Base-by-base conservation (phyloP, 2,113 vertebrate species). In the Ptilorrhoa leucosticta region DNA sequence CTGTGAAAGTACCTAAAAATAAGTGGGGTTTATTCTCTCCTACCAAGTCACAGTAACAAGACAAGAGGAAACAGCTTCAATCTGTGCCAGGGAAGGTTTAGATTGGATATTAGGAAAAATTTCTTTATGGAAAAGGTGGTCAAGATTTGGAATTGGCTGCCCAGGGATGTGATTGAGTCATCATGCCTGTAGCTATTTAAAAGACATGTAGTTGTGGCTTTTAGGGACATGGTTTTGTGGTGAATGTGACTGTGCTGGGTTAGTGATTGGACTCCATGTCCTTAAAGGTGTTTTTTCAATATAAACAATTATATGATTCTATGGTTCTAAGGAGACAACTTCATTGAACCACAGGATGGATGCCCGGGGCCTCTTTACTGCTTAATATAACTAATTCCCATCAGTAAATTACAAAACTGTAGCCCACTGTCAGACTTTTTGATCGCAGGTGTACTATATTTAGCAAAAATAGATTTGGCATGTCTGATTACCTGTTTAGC, bases 401-500 rank as follows among this genome's bases (percentile, higher is more conserved):
- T 33, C 24, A 75, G 61, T 83, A 94, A 85, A 88, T 79, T 94
- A 69, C 53, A 73, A 83, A 95, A 69, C 45, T 83, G 26, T 86
- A 90, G 37, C 33, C 54, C 30, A 42, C 27, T 89, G 33, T 80
- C 89, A 88, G 66, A 80, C 37, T 90, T 88, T 56, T 64, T 80
- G 63, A 50, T 66, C 21, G 2, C 58, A 94, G 37, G 37, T 83
- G 19, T 66, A 50, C 50, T 69, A 77, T 88, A 90, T 90, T 92
- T 89, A 89, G 35, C 37, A 86, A 92, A 94, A 94, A 79, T 58
- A 88, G 47, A 73, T 92, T 70, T 86, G 50, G 60, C 33, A 53
- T 81, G 42, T 73, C 75, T 89, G 79, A 77, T 92, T 86, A 93
- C 54, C 83, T 95, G 63, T 93, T 96, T 89, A 89, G 58, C 66